Evolutionary conservation across 2,888 invertebrate species (phyloP), one percentile per base, ranked within the genome.

Genomic region (Acrocyrtus sp.): DNA sequence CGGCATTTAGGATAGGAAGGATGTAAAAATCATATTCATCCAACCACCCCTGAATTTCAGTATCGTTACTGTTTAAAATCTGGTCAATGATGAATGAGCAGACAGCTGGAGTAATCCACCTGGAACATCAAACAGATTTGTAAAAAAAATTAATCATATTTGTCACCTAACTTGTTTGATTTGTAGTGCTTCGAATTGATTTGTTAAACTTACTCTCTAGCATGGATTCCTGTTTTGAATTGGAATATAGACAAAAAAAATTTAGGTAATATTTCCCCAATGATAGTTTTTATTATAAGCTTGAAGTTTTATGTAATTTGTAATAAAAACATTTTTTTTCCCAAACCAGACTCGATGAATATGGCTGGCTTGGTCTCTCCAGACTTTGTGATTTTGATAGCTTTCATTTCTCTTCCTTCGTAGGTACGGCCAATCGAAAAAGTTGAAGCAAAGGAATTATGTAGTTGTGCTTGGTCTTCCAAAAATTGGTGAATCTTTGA

Each of bases 1-100:
- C 93, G 6, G 94, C 93, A 84, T 93, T 93, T 68, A 90, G 84
- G 22, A 93, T 88, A 12, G 92, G 91, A 5, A 91, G 85, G 62
- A 94, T 86, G 82, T 91, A 91, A 81, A 90, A 91, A 82, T 95
- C 89, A 47, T 85, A 84, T 29, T 83, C 81, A 56, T 84, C 83
- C 21, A 85, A 77, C 66, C 63, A 74, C 1, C 21, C 1, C 22
- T 62, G 60, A 41, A 85, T 78, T 41, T 87, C 87, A 0, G 87
- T 86, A 0, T 92, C 88, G 54, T 68, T 50, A 15, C 72, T 66
- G 29, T 74, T 76, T 2, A 78, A 27, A 1, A 78, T 34, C 57
- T 76, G 66, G 29, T 78, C 72, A 17, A 78, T 74, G n/a, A 76
- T 57, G 53, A 70, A 68, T 0, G 70, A 73, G 17, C 69, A 34